Conservation (phyloP, 1,140 invertebrate genomes). For the Cephus cinctus region DNA sequence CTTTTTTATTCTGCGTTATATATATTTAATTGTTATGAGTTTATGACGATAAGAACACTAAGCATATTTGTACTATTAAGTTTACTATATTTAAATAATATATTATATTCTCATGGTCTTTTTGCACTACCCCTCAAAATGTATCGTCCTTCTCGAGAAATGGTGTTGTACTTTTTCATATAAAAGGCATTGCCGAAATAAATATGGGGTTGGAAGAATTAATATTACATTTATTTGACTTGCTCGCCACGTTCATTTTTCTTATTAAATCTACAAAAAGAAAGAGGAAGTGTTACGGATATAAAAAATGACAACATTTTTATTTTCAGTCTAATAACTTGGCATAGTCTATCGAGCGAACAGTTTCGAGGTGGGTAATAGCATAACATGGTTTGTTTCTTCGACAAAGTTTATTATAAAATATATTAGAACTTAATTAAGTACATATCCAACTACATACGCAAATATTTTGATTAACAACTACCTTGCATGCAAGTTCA, state of each 20-base stretch:
- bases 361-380: too few relatives aligned
- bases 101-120: slow-evolving; percentile 42
- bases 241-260: slow-evolving; percentile 12
- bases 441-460: slow-evolving; percentile 44
- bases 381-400: too few relatives aligned
- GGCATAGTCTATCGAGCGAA: too few relatives aligned
- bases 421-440: slow-evolving; percentile 44
- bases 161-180: slow-evolving; percentile 56
- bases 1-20: slow-evolving; percentile 17
- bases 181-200: slow-evolving; percentile 55
- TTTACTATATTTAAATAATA: slow-evolving; percentile 46
- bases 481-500: slow-evolving; percentile 19
- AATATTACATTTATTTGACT: too few relatives aligned
- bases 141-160: slow-evolving; percentile 45
- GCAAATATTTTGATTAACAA: slow-evolving; percentile 31
- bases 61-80: slow-evolving; percentile 47
- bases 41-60: slow-evolving; percentile 49
- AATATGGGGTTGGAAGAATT: slow-evolving; percentile 54
- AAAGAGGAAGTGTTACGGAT: too few relatives aligned
- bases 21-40: slow-evolving; percentile 40
- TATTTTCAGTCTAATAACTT: too few relatives aligned
- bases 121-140: slow-evolving; percentile 29
- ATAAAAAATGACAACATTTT: too few relatives aligned
- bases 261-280: too few relatives aligned
- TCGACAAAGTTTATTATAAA: slow-evolving; percentile 45